Evolutionary conservation across 2,888 invertebrate species (phyloP).

Genomic region (Pediacus dermestoides): DNA sequence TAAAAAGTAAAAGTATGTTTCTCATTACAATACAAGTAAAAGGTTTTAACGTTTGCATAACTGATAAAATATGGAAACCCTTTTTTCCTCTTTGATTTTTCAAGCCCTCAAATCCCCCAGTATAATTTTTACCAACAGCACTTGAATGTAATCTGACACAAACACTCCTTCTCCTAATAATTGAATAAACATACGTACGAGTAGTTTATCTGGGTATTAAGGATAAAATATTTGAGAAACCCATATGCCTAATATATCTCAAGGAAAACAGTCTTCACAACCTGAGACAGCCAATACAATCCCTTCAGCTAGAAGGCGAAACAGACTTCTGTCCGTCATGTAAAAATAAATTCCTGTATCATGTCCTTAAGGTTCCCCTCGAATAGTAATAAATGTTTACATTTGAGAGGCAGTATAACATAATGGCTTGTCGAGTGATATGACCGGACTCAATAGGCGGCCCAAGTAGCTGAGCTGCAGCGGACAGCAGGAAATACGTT

Average conservation of each 20-base stretch:
- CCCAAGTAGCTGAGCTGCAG: constrained; percentile 37
- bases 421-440: constrained; percentile 44
- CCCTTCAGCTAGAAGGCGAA: background rate
- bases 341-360: background rate
- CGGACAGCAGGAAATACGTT: constrained; percentile 47
- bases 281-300: background rate
- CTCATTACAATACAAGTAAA: too few species aligned
- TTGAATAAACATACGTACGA: constrained; percentile 28
- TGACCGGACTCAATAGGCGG: constrained; percentile 39
- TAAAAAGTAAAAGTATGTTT: too few species aligned
- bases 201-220: constrained; percentile 22
- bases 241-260: background rate
- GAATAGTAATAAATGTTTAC: constrained; percentile 46
- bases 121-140: too few species aligned
- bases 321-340: background rate
- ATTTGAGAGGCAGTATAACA: constrained; percentile 40
- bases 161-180: constrained; percentile 21
- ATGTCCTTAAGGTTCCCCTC: constrained; percentile 13
- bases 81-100: too few species aligned
- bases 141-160: constrained; percentile 21
- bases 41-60: too few species aligned
- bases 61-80: too few species aligned
- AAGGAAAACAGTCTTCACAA: background rate
- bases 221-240: background rate
- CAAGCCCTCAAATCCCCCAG: too few species aligned